Conservation (phyloP, 1,140 invertebrate species). For the Bicyclus anynana region DNA sequence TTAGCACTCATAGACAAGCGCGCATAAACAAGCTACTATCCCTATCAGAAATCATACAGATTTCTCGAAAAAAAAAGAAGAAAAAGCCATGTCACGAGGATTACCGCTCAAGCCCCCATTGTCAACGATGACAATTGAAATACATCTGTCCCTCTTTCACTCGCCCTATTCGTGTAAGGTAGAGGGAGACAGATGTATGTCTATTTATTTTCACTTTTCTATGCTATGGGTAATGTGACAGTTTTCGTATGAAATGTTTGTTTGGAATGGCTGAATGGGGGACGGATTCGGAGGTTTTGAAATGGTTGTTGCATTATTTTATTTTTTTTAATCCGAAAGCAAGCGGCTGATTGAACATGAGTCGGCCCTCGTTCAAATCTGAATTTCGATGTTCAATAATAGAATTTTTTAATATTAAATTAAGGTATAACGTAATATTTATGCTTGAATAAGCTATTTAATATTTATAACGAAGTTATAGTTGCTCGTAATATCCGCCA, state of each 20-base stretch:
- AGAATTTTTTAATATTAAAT: constrained; percentile 16
- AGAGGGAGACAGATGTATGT: constrained; percentile 48
- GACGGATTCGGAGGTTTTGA: constrained; percentile 40
- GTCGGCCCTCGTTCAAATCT: constrained; percentile 21
- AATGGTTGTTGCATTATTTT: constrained; percentile 62
- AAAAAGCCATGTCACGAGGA: constrained; percentile 63
- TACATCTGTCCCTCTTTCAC: constrained; percentile 52
- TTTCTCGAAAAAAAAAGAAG: constrained; percentile 51
- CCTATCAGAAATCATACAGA: constrained; percentile 65
- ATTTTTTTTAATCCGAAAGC: constrained; percentile 66
- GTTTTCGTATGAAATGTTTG: constrained; percentile 71
- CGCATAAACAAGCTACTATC: constrained; percentile 60
- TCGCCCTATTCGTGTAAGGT: not conserved
- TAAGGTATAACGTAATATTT: not conserved
- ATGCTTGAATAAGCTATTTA: not conserved
- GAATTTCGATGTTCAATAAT: constrained; percentile 22
- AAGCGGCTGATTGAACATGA: constrained; percentile 42
- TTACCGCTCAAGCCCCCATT: constrained; percentile 60
- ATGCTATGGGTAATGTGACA: constrained; percentile 68
- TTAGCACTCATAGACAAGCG: constrained; percentile 63
- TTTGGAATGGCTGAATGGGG: constrained; percentile 61
- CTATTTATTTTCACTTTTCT: constrained; percentile 72
- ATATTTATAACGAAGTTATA: not conserved
- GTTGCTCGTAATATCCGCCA: too few species aligned
- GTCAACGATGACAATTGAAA: constrained; percentile 65